Percentiles rank a stretch among this genome's conserved stretches.
These are phyloP conservation scores for Tenthredo amoena DNA, from an alignment of 2,888 invertebrate species.

Conservation along the genomic window DNA sequence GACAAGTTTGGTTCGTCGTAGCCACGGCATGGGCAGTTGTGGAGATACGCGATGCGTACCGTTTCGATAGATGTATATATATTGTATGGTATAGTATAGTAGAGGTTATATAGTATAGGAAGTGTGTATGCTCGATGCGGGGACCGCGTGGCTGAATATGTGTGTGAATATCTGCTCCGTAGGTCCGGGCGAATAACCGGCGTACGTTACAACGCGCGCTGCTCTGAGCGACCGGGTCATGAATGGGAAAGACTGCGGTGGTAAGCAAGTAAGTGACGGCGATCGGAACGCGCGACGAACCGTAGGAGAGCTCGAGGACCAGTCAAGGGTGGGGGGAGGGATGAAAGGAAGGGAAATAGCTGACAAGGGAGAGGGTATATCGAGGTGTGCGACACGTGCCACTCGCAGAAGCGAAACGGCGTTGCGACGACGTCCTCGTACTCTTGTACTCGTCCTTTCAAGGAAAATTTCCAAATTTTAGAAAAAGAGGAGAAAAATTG, in stretches of 20 bases:
- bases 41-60: neutral
- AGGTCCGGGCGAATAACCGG: conserved; percentile 19
- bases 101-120: neutral
- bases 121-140: neutral
- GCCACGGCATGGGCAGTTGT: neutral
- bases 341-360: conserved; percentile 52
- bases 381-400: conserved; percentile 44
- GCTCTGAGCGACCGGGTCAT: conserved; percentile 20
- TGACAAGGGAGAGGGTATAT: conserved; percentile 49
- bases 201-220: conserved; percentile 26
- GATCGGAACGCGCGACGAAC: conserved; percentile 55
- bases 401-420: conserved; percentile 46
- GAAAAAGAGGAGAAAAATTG: neutral
- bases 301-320: conserved; percentile 44
- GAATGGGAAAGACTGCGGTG: conserved; percentile 61
- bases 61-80: neutral
- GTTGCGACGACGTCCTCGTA: conserved; percentile 10
- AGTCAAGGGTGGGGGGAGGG: conserved; percentile 50
- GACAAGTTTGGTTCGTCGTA: neutral
- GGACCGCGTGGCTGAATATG: neutral
- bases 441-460: neutral
- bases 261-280: conserved; percentile 67
- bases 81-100: neutral
- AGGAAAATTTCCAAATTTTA: neutral
- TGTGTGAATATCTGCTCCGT: neutral